Percentiles rank a stretch among this genome's conserved stretches.
Evolutionary conservation across 1,140 invertebrate genomes (phyloP).

Genomic region (Pentalonia nigronervosa): DNA sequence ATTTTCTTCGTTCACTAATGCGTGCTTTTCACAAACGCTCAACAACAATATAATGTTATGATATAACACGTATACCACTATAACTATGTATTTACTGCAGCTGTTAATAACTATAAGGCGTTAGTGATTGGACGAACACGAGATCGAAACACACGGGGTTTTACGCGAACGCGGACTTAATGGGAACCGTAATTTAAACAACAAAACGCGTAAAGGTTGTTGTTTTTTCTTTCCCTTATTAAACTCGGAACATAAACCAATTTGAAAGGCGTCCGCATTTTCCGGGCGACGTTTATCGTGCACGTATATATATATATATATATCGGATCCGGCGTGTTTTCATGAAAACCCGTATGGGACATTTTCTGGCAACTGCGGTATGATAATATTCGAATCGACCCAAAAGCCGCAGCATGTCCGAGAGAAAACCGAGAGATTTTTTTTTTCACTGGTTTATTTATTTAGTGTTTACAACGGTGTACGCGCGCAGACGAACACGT

Average conservation of each 20-base stretch:
- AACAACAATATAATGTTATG: background rate
- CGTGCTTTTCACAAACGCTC: background rate
- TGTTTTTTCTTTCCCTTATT: background rate
- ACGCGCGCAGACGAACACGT: background rate
- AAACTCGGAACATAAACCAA: background rate
- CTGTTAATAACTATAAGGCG: background rate
- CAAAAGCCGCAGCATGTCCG: too few species aligned
- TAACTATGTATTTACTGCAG: background rate
- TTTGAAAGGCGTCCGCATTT: background rate
- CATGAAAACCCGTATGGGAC: background rate
- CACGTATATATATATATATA: background rate
- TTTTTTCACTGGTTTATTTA: too few species aligned
- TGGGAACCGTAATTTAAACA: background rate
- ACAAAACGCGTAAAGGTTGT: background rate
- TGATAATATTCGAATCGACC: too few species aligned
- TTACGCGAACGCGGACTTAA: background rate
- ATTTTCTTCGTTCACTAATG: background rate
- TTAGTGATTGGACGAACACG: background rate
- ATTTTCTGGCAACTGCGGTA: background rate
- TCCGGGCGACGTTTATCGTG: background rate
- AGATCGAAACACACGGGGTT: background rate
- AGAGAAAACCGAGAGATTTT: too few species aligned
- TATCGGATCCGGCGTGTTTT: background rate
- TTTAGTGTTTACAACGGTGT: too few species aligned
- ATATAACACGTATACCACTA: background rate